Evolutionary conservation across 64 coral and sea anemone species (phyloP), one percentile per base, ranked within the genome.

Genomic region (Montipora sp.): DNA sequence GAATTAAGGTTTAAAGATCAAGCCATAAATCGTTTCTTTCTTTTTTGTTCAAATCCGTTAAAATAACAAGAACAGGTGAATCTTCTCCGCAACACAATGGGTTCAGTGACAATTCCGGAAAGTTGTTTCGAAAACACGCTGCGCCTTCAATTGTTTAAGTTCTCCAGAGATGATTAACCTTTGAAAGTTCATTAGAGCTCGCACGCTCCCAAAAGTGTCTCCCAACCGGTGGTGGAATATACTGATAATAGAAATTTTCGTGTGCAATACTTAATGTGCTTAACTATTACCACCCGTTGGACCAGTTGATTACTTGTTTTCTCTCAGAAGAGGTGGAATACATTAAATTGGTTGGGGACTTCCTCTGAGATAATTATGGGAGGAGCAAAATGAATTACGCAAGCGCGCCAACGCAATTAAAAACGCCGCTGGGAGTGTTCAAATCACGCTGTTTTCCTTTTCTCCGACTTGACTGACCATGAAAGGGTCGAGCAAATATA

Each of bases 321-420:
- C 44, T 44, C 61, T 70, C 46, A 19, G 46, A 78, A 47, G 45
- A 20, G 60, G 5, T 51, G 8, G 81, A 50, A 72, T 72, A 45
- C 82, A 85, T 85, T 72, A 71, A 69, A 85, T 49, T 85, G 71
- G 71, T 85, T 84, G 60, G 14, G 59, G 65, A 72, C 65, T 85
- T 85, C 65, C 65, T 65, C n/a, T 50, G 61, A n/a, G 10, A 71
- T 48, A 71, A 51, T 85, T 46, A 13, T 70, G 63, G 61, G 45
- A 71, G 82, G 63, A 10, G 47, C 82, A 71, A 85, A 22, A 47
- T 4, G 61, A 8, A 46, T 49, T 47, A 50, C 10, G 46, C 75
- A 48, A 63, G 53, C 63, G 46, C 82, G 46, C 18, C 45, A 70
- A 49, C 18, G 59, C 65, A 85, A 85, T 85, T 85, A 85, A 71